phyloP scores from a whole-genome alignment of 2,888 invertebrate genomes.

The Falcaria lacertinaria region DNA sequence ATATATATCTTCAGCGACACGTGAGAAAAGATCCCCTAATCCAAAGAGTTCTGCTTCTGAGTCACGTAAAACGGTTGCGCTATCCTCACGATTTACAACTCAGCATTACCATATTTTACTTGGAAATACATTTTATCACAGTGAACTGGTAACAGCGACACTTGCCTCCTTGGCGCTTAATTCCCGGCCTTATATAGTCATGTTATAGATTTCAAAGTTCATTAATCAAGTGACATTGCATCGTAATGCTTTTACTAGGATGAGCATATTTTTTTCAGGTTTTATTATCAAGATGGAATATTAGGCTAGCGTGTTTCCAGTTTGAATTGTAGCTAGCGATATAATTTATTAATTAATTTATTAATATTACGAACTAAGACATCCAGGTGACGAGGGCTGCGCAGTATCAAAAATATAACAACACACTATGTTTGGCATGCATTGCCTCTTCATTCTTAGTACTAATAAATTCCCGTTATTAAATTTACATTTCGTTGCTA shows the following conservation, averaged over 20 bases:
- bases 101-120: constrained; percentile 19
- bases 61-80: constrained; percentile 15
- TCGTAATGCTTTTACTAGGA: neutral
- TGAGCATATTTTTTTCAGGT: neutral
- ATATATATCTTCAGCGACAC: neutral
- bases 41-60: constrained; percentile 5
- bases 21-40: neutral
- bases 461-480: no score
- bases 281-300: no score
- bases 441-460: no score
- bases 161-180: neutral
- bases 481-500: no score
- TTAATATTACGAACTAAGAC: no score
- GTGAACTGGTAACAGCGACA: constrained; percentile 19
- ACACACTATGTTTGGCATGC: no score
- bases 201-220: neutral
- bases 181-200: neutral
- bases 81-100: constrained; percentile 3
- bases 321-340: no score
- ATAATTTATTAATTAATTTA: no score
- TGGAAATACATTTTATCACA: constrained; percentile 23
- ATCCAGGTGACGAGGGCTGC: no score
- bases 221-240: constrained; percentile 2
- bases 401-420: no score
- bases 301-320: no score